These are phyloP conservation scores for Battus philenor DNA, from an alignment of 1,140 invertebrate species.

Conservation along the genomic window DNA sequence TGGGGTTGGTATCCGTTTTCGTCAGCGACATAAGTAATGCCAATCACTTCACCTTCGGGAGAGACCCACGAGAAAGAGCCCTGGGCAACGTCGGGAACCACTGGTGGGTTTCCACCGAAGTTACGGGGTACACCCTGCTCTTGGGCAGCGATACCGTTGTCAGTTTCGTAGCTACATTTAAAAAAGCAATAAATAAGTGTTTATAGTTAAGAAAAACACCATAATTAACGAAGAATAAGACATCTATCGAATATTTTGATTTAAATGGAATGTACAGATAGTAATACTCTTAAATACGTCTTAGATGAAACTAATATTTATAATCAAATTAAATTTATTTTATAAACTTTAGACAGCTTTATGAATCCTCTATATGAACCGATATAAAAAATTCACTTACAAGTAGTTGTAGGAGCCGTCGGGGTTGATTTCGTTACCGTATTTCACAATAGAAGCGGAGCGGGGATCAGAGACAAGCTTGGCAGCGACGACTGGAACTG, in stretches of 20 bases:
- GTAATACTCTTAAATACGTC: neutral
- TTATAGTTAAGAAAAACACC: neutral
- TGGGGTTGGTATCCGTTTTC: constrained; percentile 77
- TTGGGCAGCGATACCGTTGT: constrained; percentile 77
- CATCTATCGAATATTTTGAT: neutral
- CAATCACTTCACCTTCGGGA: constrained; percentile 56
- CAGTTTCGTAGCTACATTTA: constrained; percentile 73
- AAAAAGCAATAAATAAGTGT: constrained; percentile 12
- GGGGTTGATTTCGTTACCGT: constrained; percentile 44
- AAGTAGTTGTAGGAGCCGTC: constrained; percentile 52
- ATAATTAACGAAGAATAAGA: neutral
- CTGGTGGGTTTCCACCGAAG: constrained; percentile 71
- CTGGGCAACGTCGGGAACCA: constrained; percentile 53
- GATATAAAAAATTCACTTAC: constrained; percentile 35
- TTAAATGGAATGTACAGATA: neutral
- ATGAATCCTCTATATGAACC: neutral
- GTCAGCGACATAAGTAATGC: constrained; percentile 74
- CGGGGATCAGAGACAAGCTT: constrained; percentile 29
- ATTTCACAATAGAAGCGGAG: constrained; percentile 37
- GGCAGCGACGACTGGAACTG: constrained; percentile 19
- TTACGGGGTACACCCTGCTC: constrained; percentile 70
- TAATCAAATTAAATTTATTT: neutral
- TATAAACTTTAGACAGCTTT: neutral
- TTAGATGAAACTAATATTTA: neutral
- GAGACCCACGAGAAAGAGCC: constrained; percentile 67